These are phyloP conservation scores for Pedicia rivosa DNA, from an alignment of 2,888 invertebrate genomes.

Conservation along the genomic window DNA sequence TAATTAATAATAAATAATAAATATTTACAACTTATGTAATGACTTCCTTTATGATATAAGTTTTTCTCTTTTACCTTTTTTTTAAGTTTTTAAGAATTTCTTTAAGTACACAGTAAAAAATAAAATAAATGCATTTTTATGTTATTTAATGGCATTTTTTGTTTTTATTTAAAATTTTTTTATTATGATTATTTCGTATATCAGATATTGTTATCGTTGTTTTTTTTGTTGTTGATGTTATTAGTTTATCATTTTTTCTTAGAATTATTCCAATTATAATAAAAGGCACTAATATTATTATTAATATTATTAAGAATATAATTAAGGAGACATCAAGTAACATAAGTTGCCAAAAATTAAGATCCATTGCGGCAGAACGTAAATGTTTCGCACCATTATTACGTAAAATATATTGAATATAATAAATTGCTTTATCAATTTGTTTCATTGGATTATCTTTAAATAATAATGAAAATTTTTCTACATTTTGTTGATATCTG, in stretches of 20 bases:
- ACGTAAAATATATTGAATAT: constrained; percentile 25
- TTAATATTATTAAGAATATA: constrained; percentile 20
- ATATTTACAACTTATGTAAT: too few relatives aligned
- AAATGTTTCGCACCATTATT: constrained; percentile 24
- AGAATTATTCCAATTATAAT: constrained; percentile 23
- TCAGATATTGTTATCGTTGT: not conserved
- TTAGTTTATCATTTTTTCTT: constrained; percentile 14
- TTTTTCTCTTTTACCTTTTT: too few relatives aligned
- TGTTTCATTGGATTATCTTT: constrained; percentile 17
- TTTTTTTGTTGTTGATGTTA: constrained; percentile 3
- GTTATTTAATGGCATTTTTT: not conserved
- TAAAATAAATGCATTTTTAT: too few relatives aligned
- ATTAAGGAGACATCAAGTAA: constrained; percentile 26
- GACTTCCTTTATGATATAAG: too few relatives aligned
- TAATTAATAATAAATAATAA: too few relatives aligned
- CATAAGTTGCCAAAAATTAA: constrained; percentile 24
- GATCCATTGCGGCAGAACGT: constrained; percentile 22
- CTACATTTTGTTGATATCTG: constrained; percentile 15
- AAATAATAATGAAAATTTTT: constrained; percentile 15
- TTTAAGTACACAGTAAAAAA: too few relatives aligned
- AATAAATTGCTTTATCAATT: constrained; percentile 20
- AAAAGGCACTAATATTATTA: constrained; percentile 26
- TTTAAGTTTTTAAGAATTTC: too few relatives aligned
- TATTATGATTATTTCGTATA: not conserved
- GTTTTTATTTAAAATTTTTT: not conserved